These are phyloP conservation scores for Odontophorus gujanensis DNA, from an alignment of 2,113 vertebrate species.

Conservation along the genomic window DNA sequence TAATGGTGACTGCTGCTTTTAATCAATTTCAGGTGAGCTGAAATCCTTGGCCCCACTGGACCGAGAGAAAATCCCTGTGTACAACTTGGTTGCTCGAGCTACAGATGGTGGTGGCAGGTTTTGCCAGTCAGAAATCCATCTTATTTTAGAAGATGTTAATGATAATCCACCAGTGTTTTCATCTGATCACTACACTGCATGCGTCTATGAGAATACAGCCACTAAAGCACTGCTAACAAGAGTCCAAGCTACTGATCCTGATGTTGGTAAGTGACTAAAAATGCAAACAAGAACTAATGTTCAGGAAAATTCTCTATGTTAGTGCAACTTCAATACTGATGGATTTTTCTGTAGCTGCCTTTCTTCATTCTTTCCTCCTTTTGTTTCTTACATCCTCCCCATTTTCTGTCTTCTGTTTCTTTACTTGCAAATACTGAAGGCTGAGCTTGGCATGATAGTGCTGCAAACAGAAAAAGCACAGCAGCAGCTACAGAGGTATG, in stretches of 20 bases:
- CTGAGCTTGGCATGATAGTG: not conserved
- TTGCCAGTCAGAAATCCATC: constrained; percentile 85
- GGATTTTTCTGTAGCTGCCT: not conserved
- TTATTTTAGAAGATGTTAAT: constrained; percentile 92
- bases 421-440: not conserved
- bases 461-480: not conserved
- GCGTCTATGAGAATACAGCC: constrained; percentile 94
- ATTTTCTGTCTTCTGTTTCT: not conserved
- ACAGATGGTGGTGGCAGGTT: constrained; percentile 92
- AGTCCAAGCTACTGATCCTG: constrained; percentile 93
- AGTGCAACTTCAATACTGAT: not conserved
- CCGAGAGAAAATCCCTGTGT: constrained; percentile 85
- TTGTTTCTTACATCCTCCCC: not conserved
- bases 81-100: constrained; percentile 87
- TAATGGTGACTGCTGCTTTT: constrained; percentile 9
- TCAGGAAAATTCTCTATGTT: not conserved
- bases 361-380: not conserved
- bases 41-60: constrained; percentile 87
- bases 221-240: constrained; percentile 92
- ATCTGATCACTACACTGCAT: constrained; percentile 83
- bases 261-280: constrained; percentile 82
- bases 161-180: constrained; percentile 93
- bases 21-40: constrained; percentile 86
- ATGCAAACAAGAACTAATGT: not conserved
- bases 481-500: not conserved